A percentile compares a stretch with the other conserved stretches of the same genome.
phyloP scores from a whole-genome alignment of 1,140 invertebrate genomes.

The Popillia japonica region DNA sequence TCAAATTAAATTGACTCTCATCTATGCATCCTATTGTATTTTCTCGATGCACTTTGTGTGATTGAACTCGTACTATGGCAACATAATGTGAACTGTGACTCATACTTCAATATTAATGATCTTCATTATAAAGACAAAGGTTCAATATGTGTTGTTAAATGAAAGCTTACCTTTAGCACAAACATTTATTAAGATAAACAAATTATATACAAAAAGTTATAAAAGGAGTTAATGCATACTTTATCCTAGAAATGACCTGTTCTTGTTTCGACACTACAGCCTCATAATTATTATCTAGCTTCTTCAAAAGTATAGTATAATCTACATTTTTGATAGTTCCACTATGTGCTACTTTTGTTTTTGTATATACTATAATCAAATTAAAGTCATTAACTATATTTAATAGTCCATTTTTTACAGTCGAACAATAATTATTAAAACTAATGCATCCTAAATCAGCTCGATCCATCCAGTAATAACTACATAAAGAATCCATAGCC shows the following conservation, averaged over 20 bases:
- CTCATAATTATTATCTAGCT: neutral
- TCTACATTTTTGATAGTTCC: neutral
- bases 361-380: neutral
- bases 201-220: neutral
- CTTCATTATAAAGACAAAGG: neutral
- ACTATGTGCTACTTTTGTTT: neutral
- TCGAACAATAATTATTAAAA: slow-evolving; percentile 21
- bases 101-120: too few relatives aligned
- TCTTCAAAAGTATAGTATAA: neutral
- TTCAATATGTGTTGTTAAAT: neutral
- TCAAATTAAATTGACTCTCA: too few relatives aligned
- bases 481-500: slow-evolving; percentile 20
- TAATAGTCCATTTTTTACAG: slow-evolving; percentile 1
- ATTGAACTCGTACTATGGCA: too few relatives aligned
- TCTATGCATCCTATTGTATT: too few relatives aligned
- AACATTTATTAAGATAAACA: neutral
- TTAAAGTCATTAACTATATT: slow-evolving; percentile 8
- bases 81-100: too few relatives aligned
- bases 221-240: slow-evolving; percentile 3
- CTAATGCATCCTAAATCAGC: neutral
- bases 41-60: too few relatives aligned
- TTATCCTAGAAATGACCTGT: neutral
- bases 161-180: too few relatives aligned
- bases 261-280: neutral
- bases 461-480: slow-evolving; percentile 34